These are phyloP conservation scores for Dasysyrphus tricinctus DNA, from an alignment of 2,888 invertebrate genomes.

Conservation along the genomic window DNA sequence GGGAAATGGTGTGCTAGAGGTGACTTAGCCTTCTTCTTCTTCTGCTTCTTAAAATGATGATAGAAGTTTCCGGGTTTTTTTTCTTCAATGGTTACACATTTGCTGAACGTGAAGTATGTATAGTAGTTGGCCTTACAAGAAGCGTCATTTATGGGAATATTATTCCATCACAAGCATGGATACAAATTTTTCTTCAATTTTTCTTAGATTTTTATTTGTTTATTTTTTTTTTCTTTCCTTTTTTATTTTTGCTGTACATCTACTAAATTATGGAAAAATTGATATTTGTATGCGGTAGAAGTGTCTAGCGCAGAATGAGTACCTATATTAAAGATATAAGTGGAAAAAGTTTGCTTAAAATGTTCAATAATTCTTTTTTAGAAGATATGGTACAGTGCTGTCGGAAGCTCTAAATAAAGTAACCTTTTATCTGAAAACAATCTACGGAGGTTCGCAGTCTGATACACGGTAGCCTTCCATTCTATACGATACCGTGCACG, in stretches of 20 bases:
- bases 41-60: conserved; percentile 34
- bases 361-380: not conserved
- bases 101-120: not conserved
- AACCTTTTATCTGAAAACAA: not conserved
- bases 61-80: conserved; percentile 35
- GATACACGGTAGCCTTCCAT: no score
- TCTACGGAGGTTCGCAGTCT: no score
- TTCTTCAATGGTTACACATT: conserved; percentile 8
- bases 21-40: conserved; percentile 29
- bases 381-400: not conserved
- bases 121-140: conserved; percentile 35
- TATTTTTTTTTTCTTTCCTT: not conserved
- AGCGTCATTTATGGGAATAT: conserved; percentile 66
- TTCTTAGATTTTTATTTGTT: not conserved
- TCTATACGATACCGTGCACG: no score
- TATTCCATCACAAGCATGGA: conserved; percentile 46
- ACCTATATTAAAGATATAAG: not conserved
- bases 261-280: conserved; percentile 49
- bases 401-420: not conserved
- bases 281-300: conserved; percentile 54
- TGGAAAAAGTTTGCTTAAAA: conserved; percentile 42
- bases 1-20: conserved; percentile 46
- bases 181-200: conserved; percentile 63
- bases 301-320: conserved; percentile 12
- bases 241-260: not conserved